A percentile compares a stretch with the other conserved stretches of the same genome.
Evolutionary conservation across 1,140 invertebrate species (phyloP).

Genomic region (Drosophila serrata): DNA sequence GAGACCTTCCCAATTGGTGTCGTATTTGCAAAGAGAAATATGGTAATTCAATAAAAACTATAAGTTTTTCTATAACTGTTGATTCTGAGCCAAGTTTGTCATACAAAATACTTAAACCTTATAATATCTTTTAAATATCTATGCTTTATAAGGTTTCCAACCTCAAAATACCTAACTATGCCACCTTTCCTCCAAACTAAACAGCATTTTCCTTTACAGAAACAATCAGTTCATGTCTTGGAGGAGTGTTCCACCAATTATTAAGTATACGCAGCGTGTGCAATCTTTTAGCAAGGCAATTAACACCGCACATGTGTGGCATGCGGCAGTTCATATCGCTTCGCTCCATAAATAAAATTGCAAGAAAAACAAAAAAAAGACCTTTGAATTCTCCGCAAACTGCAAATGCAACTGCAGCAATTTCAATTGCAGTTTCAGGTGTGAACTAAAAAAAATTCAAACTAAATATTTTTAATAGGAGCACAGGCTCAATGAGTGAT

Average conservation of each 20-base stretch:
- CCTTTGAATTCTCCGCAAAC: conserved; percentile 23
- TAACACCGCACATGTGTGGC: conserved; percentile 34
- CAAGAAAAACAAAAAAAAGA: no score
- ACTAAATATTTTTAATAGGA: conserved; percentile 48
- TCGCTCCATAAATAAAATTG: conserved; percentile 54
- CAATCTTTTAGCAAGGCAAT: conserved; percentile 51
- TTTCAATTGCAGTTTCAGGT: conserved; percentile 54
- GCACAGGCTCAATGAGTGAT: conserved; percentile 28
- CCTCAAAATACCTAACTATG: no score
- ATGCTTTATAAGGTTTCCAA: no score
- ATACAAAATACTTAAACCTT: not conserved
- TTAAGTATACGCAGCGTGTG: conserved; percentile 63
- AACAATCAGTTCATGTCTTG: not conserved
- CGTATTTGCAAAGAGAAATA: conserved; percentile 9
- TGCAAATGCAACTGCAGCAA: conserved; percentile 31
- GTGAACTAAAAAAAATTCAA: conserved; percentile 40
- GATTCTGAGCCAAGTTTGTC: no score
- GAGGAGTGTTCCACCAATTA: conserved; percentile 6
- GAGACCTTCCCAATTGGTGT: conserved; percentile 26
- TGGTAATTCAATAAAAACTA: not conserved
- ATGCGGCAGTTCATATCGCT: conserved; percentile 34
- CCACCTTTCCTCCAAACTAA: not conserved
- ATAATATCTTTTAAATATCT: no score
- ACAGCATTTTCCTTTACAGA: not conserved
- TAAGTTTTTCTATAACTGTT: not conserved